Base-by-base conservation (phyloP, 2,797 vertebrate species). In the Pipistrellus pygmaeus region DNA sequence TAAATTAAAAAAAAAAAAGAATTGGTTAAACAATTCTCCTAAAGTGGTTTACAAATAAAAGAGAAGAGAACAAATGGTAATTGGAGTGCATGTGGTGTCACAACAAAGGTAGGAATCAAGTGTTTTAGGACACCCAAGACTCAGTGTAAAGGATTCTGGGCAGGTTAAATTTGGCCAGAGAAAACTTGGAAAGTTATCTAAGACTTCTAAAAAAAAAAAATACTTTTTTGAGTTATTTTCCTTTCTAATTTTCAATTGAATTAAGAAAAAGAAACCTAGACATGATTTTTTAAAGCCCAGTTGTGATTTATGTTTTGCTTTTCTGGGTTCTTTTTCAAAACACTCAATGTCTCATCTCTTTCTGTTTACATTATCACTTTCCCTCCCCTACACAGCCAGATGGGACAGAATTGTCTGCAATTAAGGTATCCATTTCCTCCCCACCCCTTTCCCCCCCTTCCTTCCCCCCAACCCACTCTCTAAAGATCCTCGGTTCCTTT, bases 1-100 rank as follows among this genome's bases (percentile, higher is more conserved):
- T 5, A 38, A 38, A 38, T 38, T 5, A 38, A 38, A 5, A 38
- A 38, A 38, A 38, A 38, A 5, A 38, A 38, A 66, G 38, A 81
- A 68, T 91, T 94, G 76, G 85, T 84, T 88, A 81, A 93, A 95
- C 55, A 48, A 23, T 57, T 92, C 69, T 66, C 21, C 68, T 66
- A 30, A 82, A 88, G 55, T 84, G 18, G 30, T 89, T 84, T 76
- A 92, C 12, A 84, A 91, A 81, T 35, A 85, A 68, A 81, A 69
- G 76, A 78, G 46, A 77, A 85, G 51, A 83, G 82, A 86, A 44
- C 38, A 27, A 83, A 55, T 64, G 76, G 62, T 46, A 51, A 85
- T 88, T 81, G 35, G 48, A 55, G 57, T 86, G 2, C 17, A 51
- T 81, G 17, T 93, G 90, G 32, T 77, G 21, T 91, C 35, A 85